phyloP scores from a whole-genome alignment of 2,113 vertebrate genomes.

The Corythornis madagascariensis region DNA sequence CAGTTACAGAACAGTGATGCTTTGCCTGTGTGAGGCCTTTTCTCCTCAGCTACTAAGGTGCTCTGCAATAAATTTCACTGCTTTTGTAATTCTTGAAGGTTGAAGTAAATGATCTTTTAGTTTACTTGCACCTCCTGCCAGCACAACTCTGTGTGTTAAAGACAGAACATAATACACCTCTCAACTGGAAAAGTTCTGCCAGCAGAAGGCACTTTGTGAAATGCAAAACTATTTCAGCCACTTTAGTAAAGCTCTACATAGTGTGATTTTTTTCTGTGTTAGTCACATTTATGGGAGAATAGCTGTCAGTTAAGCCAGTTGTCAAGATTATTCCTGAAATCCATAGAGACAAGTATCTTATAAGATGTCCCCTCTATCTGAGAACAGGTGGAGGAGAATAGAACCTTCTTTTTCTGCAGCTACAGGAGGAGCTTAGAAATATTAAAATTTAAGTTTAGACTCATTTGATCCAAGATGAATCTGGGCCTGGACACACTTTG shows the following conservation, averaged over 20 bases:
- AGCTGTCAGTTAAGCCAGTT: background rate
- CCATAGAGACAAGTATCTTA: background rate
- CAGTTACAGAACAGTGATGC: background rate
- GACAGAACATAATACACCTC: background rate
- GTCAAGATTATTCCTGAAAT: background rate
- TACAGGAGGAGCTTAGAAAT: background rate
- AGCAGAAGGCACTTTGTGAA: background rate
- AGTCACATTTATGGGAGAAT: background rate
- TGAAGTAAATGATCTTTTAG: background rate
- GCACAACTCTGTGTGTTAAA: background rate
- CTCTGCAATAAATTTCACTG: background rate
- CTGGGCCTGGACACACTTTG: background rate
- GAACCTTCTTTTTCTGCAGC: background rate
- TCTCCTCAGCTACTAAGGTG: background rate
- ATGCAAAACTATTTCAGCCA: background rate
- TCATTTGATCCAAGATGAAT: background rate
- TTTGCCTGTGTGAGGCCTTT: background rate
- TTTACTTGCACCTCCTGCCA: background rate
- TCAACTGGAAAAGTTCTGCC: background rate
- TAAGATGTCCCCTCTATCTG: background rate
- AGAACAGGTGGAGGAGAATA: background rate
- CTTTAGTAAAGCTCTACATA: background rate
- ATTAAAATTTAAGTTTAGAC: background rate
- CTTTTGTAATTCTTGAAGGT: background rate
- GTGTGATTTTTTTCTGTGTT: background rate